These are phyloP conservation scores for Heterohyrax brucei DNA, from an alignment of 2,797 vertebrate genomes.

Conservation along the genomic window DNA sequence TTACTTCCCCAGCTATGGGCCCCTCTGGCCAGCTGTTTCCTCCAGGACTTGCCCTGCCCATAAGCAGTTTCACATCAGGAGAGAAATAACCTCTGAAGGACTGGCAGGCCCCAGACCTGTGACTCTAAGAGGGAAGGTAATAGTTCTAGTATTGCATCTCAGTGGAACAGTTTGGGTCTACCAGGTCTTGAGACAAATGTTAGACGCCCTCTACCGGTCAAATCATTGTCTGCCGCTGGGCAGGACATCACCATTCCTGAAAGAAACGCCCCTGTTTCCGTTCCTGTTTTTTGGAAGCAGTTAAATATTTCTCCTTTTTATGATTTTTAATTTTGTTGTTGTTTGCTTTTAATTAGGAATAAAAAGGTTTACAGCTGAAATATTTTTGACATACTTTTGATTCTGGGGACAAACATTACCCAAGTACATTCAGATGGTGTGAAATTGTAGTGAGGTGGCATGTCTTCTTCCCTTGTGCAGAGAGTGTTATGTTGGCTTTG, in stretches of 20 bases:
- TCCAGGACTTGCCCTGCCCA: not conserved
- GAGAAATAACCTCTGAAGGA: not conserved
- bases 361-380: not conserved
- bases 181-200: not conserved
- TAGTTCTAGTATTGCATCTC: not conserved
- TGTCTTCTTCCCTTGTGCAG: not conserved
- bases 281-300: not conserved
- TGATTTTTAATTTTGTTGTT: not conserved
- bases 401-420: not conserved
- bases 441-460: not conserved
- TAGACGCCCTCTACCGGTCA: not conserved
- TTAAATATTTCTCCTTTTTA: too few species aligned
- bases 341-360: not conserved
- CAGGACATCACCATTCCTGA: not conserved
- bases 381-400: constrained; percentile 4
- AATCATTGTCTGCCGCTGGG: not conserved
- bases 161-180: not conserved
- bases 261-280: not conserved
- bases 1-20: not conserved
- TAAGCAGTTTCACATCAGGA: not conserved
- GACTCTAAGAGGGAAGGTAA: not conserved
- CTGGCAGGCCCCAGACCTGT: not conserved
- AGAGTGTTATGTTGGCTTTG: not conserved
- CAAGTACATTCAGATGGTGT: not conserved
- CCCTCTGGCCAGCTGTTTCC: too few species aligned